These are phyloP conservation scores for Coenobita brevimanus DNA, from an alignment of 1,140 invertebrate species.

Conservation along the genomic window DNA sequence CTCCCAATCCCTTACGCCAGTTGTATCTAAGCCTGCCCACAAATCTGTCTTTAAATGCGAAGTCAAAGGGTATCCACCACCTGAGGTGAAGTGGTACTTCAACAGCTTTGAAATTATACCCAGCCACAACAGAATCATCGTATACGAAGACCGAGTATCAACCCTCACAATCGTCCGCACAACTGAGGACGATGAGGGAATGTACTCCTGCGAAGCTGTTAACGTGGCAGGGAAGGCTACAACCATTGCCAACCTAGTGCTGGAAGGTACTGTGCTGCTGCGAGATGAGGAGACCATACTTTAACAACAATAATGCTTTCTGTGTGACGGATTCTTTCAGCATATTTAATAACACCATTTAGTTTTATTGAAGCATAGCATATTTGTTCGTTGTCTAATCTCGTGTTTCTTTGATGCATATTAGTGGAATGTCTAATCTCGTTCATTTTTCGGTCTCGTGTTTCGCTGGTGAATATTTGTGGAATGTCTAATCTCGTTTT, in stretches of 20 bases:
- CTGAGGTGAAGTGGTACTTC: conserved; percentile 85
- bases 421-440: too few relatives aligned
- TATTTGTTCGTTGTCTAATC: too few relatives aligned
- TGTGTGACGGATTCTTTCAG: too few relatives aligned
- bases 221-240: conserved; percentile 86
- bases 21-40: conserved; percentile 78
- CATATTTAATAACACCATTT: too few relatives aligned
- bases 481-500: too few relatives aligned
- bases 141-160: conserved; percentile 78
- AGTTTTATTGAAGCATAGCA: too few relatives aligned
- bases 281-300: background rate
- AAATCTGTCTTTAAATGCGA: conserved; percentile 80
- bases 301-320: too few relatives aligned
- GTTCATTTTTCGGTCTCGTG: too few relatives aligned
- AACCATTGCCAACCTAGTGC: conserved; percentile 81
- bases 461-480: too few relatives aligned
- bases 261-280: conserved; percentile 65
- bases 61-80: conserved; percentile 81
- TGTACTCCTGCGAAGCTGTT: conserved; percentile 85
- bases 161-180: conserved; percentile 81
- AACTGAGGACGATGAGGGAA: conserved; percentile 81
- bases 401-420: too few relatives aligned
- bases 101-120: conserved; percentile 81
- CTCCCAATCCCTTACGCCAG: conserved; percentile 81
- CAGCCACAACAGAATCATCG: conserved; percentile 79